Percentiles rank a stretch among this genome's conserved stretches.
Conservation (phyloP, 1,140 invertebrate genomes). For the Temnothorax longispinosus region DNA sequence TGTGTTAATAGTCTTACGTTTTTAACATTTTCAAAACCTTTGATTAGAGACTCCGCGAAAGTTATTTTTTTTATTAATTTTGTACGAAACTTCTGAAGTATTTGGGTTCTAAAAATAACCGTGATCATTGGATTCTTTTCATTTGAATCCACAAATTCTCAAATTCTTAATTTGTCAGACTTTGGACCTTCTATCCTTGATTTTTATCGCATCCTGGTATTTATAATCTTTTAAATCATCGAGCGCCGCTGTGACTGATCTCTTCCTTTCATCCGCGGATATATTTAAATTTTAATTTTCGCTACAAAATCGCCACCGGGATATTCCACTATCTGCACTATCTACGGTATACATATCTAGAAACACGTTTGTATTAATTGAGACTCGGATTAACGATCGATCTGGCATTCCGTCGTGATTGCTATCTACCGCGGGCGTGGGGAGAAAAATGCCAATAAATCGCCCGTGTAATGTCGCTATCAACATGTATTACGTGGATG, state of each 20-base stretch:
- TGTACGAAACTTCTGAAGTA: background rate
- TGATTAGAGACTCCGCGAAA: background rate
- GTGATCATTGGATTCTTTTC: background rate
- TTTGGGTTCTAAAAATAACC: background rate
- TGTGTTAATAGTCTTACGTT: background rate
- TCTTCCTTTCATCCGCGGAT: background rate
- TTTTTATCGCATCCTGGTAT: slow-evolving; percentile 12
- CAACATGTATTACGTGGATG: slow-evolving; percentile 85
- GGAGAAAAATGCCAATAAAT: slow-evolving; percentile 80
- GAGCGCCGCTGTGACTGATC: background rate
- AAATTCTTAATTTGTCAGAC: slow-evolving; percentile 17
- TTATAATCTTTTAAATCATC: background rate
- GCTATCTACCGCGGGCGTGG: slow-evolving; percentile 65
- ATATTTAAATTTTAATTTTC: slow-evolving; percentile 25
- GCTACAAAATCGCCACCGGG: background rate
- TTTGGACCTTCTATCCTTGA: background rate
- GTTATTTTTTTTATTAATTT: background rate
- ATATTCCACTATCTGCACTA: background rate
- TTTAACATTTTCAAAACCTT: background rate
- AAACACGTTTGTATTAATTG: slow-evolving; percentile 49
- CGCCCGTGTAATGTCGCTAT: slow-evolving; percentile 84
- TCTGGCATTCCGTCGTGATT: slow-evolving; percentile 33
- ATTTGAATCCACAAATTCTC: background rate
- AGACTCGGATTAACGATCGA: slow-evolving; percentile 48
- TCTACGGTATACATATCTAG: background rate